Evolutionary conservation across 2,797 vertebrate species (phyloP).

Genomic region (Crax fasciolata): DNA sequence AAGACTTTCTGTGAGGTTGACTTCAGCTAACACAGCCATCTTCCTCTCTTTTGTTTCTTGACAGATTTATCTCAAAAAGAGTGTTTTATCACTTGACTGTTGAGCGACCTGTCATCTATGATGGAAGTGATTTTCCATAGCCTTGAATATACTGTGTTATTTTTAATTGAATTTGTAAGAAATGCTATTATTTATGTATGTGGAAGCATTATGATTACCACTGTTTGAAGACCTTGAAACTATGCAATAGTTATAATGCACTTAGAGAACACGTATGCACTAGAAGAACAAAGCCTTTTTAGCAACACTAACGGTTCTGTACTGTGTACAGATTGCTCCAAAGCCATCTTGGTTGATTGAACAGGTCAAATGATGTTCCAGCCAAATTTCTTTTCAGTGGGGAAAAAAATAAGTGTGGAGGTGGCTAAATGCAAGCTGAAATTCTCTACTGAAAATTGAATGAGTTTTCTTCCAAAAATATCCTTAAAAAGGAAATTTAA

Average conservation of each 20-base stretch:
- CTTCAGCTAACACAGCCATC: background rate
- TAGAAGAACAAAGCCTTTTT: background rate
- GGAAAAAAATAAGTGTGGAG: background rate
- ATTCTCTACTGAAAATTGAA: background rate
- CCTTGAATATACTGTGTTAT: conserved; percentile 26
- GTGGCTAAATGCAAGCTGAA: conserved; percentile 20
- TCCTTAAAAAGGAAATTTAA: conserved; percentile 51
- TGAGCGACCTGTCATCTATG: conserved; percentile 94
- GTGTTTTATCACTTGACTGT: conserved; percentile 93
- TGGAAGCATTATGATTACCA: conserved; percentile 55
- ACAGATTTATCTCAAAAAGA: conserved; percentile 95
- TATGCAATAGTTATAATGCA: conserved; percentile 58
- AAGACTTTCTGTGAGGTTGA: background rate
- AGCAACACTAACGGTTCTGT: conserved; percentile 51
- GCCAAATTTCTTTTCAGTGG: background rate
- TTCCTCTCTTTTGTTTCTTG: conserved; percentile 36
- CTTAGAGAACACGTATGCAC: conserved; percentile 29
- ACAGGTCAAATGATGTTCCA: background rate
- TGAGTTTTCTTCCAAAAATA: conserved; percentile 36
- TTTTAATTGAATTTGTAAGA: conserved; percentile 66
- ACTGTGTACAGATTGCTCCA: conserved; percentile 46
- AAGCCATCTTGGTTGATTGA: conserved; percentile 58
- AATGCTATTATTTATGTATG: conserved; percentile 73
- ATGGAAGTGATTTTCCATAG: conserved; percentile 93
- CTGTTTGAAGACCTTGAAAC: conserved; percentile 49